Conservation (phyloP, 2,888 invertebrate genomes). For the Leucophora obtusa region DNA sequence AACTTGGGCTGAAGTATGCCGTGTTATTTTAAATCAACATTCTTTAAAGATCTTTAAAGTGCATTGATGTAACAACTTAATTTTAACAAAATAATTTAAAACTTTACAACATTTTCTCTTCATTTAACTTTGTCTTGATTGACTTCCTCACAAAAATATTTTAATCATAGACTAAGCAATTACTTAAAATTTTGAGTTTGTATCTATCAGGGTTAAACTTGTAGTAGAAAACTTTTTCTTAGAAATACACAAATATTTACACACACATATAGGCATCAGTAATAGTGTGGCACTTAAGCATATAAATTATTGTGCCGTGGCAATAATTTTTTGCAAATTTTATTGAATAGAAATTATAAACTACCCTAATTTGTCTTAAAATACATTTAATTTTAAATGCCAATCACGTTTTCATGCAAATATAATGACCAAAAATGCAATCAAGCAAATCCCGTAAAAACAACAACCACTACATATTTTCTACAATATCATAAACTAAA, state of each 20-base stretch:
- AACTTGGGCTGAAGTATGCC: too few relatives aligned
- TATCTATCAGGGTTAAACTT: conserved; percentile 10
- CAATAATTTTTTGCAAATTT: too few relatives aligned
- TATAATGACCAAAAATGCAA: conserved; percentile 66
- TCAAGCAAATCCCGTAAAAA: conserved; percentile 56
- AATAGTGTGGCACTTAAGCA: not conserved
- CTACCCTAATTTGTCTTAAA: too few relatives aligned
- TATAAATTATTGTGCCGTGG: not conserved
- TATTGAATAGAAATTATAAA: too few relatives aligned
- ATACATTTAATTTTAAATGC: conserved; percentile 41
- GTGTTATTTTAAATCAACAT: too few relatives aligned
- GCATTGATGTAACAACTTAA: too few relatives aligned
- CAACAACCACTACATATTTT: not conserved
- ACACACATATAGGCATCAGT: not conserved
- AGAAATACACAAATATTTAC: not conserved
- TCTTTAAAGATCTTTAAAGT: too few relatives aligned
- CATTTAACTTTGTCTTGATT: conserved; percentile 28
- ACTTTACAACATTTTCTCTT: too few relatives aligned
- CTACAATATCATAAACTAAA: conserved; percentile 22
- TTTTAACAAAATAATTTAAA: too few relatives aligned
- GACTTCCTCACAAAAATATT: conserved; percentile 38
- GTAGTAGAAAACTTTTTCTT: not conserved
- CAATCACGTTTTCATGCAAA: conserved; percentile 62
- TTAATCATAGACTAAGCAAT: conserved; percentile 54
- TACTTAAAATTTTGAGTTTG: conserved; percentile 34